Base-by-base conservation (phyloP, 2,888 invertebrate species). In the Resseliella maxima region DNA sequence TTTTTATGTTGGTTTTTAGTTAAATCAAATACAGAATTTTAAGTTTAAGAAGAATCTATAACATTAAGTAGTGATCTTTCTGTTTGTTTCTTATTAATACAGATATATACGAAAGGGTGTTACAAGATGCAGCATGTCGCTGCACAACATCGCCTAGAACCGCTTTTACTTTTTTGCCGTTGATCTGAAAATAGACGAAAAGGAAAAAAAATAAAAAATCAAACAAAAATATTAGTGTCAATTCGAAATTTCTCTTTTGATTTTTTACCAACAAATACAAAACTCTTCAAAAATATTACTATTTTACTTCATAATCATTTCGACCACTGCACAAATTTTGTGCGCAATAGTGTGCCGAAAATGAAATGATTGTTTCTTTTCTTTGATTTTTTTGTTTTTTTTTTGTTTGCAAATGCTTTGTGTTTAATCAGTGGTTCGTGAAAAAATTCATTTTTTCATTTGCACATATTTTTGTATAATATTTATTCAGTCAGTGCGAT, bases 151-250 rank as follows among this genome's bases (percentile, higher is more conserved):
- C 96, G 96, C 93, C 96, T 97, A 90, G 96, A 96, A 89, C 97
- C 96, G 89, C 96, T 96, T 95, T 97, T 97, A 93, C 97, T 97
- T 92, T 97, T 97, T 93, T 97, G 97, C 93, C 97, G 94, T 94
- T 97, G 97, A 95, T 97, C 97, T 97, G 94, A 89, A 95, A 94
- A 0, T 31, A 27, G 31, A 27, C 38, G 31, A 86, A 24, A 88
- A 87, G 86, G 18, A 72, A 81, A 41, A 87, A 86, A 85, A 38
- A 87, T 45, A 83, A 85, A 85, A 50, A 41, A 31, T 64, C 12
- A 86, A 85, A 54, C 21, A 15, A 45, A 36, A 59, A 24, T 38
- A 27, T 38, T 15, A 18, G 8, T n/a, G 38, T 21, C 38, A 38
- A 45, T 50, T 31, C n/a, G 1, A 35, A 86, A 46, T 36, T 38